phyloP scores from a whole-genome alignment of 2,113 vertebrate genomes.

The Plectropomus leopardus region DNA sequence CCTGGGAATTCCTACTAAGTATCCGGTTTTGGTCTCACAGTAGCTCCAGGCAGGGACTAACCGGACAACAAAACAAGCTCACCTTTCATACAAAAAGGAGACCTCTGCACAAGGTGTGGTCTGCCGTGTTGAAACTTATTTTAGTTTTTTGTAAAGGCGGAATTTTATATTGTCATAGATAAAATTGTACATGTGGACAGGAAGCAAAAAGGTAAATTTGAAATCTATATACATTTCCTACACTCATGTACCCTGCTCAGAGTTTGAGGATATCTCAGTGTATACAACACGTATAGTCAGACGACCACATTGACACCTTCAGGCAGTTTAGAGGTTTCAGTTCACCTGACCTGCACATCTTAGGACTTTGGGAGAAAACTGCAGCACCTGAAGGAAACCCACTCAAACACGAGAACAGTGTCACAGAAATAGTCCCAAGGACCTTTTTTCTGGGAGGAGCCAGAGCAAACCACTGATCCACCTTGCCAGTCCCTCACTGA shows the following conservation, averaged over 20 bases:
- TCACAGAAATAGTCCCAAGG: not conserved
- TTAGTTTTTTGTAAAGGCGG: not conserved
- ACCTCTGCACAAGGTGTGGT: constrained; percentile 56
- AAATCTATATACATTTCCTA: not conserved
- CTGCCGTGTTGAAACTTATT: constrained; percentile 17
- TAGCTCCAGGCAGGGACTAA: constrained; percentile 79
- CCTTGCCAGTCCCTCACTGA: not conserved
- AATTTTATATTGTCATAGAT: not conserved
- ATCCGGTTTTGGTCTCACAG: constrained; percentile 62
- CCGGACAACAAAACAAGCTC: constrained; percentile 70
- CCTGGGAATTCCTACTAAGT: constrained; percentile 72
- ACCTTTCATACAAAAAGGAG: constrained; percentile 69
- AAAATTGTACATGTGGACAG: not conserved
- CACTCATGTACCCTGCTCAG: not conserved
- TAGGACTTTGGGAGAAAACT: not conserved
- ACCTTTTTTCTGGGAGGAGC: not conserved
- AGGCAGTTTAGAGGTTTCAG: constrained; percentile 3
- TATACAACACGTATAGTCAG: not conserved
- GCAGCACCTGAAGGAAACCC: not conserved
- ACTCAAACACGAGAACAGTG: not conserved
- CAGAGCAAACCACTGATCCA: not conserved
- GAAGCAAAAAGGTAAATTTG: constrained; percentile 2
- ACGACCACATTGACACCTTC: not conserved
- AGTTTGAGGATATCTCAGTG: not conserved
- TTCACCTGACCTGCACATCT: constrained; percentile 17